Percentiles rank a stretch among this genome's conserved stretches.
Conservation (phyloP, 2,888 invertebrate genomes). For the Pyrrhopygopsis socrates region DNA sequence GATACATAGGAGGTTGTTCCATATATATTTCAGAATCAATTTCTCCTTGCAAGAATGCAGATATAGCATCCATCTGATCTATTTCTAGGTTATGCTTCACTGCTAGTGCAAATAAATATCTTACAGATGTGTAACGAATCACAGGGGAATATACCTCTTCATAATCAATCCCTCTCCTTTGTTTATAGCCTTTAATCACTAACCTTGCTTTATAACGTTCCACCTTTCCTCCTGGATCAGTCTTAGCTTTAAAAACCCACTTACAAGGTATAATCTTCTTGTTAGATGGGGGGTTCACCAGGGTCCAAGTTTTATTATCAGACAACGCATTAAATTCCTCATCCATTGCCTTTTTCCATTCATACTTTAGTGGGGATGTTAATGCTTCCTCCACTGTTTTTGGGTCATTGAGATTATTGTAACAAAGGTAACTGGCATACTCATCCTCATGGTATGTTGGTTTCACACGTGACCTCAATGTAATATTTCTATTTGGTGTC, state of each 20-base stretch:
- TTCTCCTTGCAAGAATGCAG: slow-evolving; percentile 79
- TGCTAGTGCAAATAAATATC: slow-evolving; percentile 76
- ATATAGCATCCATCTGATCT: slow-evolving; percentile 77
- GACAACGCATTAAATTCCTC: slow-evolving; percentile 66
- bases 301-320: slow-evolving; percentile 70
- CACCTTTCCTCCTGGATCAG: slow-evolving; percentile 48
- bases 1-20: slow-evolving; percentile 67
- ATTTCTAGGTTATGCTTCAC: slow-evolving; percentile 67
- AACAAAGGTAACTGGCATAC: slow-evolving; percentile 1
- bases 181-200: slow-evolving; percentile 69
- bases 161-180: slow-evolving; percentile 74
- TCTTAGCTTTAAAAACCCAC: slow-evolving; percentile 79
- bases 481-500: background rate
- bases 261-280: slow-evolving; percentile 74
- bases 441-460: background rate
- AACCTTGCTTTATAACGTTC: slow-evolving; percentile 65
- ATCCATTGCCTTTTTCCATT: slow-evolving; percentile 62
- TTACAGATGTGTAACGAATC: slow-evolving; percentile 66
- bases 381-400: background rate
- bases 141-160: slow-evolving; percentile 76
- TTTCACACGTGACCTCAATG: slow-evolving; percentile 17
- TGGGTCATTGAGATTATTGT: slow-evolving; percentile 14
- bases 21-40: slow-evolving; percentile 81
- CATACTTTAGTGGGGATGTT: background rate
- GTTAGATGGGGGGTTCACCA: slow-evolving; percentile 26